Base-by-base conservation (phyloP, 1,140 invertebrate genomes). In the Cotesia vestalis region DNA sequence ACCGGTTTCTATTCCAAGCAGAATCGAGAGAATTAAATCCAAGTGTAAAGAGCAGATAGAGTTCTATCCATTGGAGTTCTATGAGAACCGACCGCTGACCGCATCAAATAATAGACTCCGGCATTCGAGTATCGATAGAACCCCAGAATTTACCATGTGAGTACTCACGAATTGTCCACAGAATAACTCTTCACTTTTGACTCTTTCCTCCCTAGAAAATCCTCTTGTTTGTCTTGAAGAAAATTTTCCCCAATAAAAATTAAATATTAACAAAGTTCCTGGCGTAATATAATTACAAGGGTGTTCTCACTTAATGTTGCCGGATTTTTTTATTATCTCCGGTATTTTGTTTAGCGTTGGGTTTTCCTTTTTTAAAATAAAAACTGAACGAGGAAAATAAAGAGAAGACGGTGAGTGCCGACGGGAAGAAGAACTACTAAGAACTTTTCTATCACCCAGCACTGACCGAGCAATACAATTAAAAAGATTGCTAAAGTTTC, bases 401-500 rank as follows among this genome's bases (percentile, higher is more conserved):
- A 35, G 20, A 57, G 36, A 67, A 53, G 20, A 35, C 68, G 61
- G 63, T 69, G 75, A 75, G 73, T 57, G 73, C 57, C 14, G 46
- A 66, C 27, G 71, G 59, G 40, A 46, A 46, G 40, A 69, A 52
- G 60, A 55, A 67, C 46, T 67, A 12, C 6, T 67, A 68, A 72
- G 71, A 84, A 84, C 80, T 84, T 84, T 84, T 81, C 82, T 84
- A 81, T 84, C 81, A 78, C 72, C 40, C 75, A 73, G n/a, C 73
- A 69, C 74, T 67, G 66, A 67, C 69, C 66, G 59, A 75, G 76
- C 81, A 82, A 83, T 81, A 81, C 82, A 84, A 83, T 84, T 84
- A 84, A 83, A 84, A 84, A 83, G 81, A 83, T 84, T 84, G 81
- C 76, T 63, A 77, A 84, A 83, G 78, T 84, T 81, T 70, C 67